Evolutionary conservation across 2,797 vertebrate species (phyloP).

Genomic region (Lerista edwardsae): DNA sequence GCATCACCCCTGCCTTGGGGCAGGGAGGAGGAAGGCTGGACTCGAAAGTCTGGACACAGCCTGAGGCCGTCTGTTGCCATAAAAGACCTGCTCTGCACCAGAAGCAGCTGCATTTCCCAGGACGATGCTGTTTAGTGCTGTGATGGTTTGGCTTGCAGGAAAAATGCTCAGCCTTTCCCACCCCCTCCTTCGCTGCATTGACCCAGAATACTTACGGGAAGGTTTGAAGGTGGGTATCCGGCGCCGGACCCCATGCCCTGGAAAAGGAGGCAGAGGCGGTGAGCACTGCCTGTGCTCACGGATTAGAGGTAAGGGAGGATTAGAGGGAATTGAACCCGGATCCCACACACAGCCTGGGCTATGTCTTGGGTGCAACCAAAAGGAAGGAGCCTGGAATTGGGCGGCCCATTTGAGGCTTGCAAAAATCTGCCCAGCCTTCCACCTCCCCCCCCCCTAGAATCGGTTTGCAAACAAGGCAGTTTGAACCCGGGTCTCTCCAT

Average conservation of each 20-base stretch:
- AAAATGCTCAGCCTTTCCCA: too few relatives aligned
- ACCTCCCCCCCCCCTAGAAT: too few relatives aligned
- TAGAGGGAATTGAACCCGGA: not conserved
- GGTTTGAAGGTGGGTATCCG: constrained; percentile 2
- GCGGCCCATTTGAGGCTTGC: too few relatives aligned
- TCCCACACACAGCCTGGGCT: not conserved
- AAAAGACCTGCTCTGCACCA: not conserved
- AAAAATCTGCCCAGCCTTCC: too few relatives aligned
- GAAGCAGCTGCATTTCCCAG: not conserved
- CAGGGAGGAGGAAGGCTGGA: not conserved
- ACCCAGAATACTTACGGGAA: constrained; percentile 44
- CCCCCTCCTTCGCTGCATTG: too few relatives aligned
- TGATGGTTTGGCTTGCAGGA: not conserved
- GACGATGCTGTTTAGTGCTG: too few relatives aligned
- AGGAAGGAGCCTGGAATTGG: too few relatives aligned
- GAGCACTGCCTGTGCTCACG: not conserved
- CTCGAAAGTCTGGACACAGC: not conserved
- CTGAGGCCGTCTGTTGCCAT: not conserved
- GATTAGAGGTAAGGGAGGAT: too few relatives aligned
- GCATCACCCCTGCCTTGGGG: not conserved
- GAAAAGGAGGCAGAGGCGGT: not conserved
- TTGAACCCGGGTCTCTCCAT: too few relatives aligned
- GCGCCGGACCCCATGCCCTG: constrained; percentile 20
- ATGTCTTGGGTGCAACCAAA: not conserved
- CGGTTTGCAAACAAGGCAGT: too few relatives aligned